Evolutionary conservation across 1,140 invertebrate genomes (phyloP).

Genomic region (Drosophila tani): DNA sequence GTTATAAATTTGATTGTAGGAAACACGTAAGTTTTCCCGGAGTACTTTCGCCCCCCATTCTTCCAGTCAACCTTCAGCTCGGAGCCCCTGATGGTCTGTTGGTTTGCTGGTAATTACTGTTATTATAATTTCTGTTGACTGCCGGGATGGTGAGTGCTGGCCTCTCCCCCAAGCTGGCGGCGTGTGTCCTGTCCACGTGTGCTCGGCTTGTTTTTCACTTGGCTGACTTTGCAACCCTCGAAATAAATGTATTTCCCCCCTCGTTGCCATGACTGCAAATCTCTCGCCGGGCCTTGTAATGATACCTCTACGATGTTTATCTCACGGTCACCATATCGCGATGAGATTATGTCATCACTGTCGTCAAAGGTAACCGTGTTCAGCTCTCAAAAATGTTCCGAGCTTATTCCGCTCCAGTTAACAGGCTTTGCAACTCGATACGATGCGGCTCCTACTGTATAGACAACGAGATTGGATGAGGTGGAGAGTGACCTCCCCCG

Average conservation of each 20-base stretch:
- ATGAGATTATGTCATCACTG: constrained; percentile 65
- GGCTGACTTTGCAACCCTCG: constrained; percentile 50
- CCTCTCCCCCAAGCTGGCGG: constrained; percentile 18
- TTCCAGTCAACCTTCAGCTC: not conserved
- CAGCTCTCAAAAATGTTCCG: constrained; percentile 53
- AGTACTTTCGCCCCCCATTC: constrained; percentile 2
- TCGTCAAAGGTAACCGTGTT: constrained; percentile 61
- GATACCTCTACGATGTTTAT: constrained; percentile 71
- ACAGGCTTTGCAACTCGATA: constrained; percentile 39
- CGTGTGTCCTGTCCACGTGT: constrained; percentile 69
- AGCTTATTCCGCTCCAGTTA: constrained; percentile 72
- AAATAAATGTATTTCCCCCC: constrained; percentile 13
- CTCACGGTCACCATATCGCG: constrained; percentile 50
- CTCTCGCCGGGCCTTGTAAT: constrained; percentile 44
- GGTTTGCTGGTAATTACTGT: constrained; percentile 74
- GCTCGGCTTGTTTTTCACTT: constrained; percentile 69
- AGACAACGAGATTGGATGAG: not conserved
- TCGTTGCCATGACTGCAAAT: constrained; percentile 68
- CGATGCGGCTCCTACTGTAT: constrained; percentile 18
- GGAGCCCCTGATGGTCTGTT: constrained; percentile 25
- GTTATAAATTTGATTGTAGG: constrained; percentile 74
- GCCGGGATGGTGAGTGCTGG: constrained; percentile 28
- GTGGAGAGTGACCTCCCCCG: constrained; percentile 51
- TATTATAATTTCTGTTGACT: constrained; percentile 84
- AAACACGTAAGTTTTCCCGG: constrained; percentile 65